Base-by-base conservation (phyloP, 2,888 invertebrate genomes). In the Brenthis daphne region DNA sequence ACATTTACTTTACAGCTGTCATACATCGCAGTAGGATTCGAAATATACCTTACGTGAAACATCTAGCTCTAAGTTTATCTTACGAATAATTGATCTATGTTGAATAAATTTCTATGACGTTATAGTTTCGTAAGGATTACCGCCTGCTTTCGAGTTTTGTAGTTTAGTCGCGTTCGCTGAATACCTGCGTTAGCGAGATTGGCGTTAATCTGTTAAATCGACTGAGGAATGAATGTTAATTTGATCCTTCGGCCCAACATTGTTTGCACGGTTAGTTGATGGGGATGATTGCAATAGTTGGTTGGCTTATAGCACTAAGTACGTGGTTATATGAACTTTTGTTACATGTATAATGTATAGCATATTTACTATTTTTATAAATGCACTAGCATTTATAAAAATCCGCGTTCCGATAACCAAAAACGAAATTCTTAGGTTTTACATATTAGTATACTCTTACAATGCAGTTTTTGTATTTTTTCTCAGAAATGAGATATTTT, bases 41-140 rank as follows among this genome's bases (percentile, higher is more conserved):
- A 54, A 63, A 63, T 24, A 13, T 53, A 53, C 53, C 37, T 63
- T 33, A 43, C 24, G n/a, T 33, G 53, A 11, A 63, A 63, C 14
- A 5, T 53, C 53, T 13, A 37, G 50, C 13, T 20, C 43, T 1
- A 63, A 43, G 33, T 60, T 11, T 60, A 60, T 33, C n/a, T 33
- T 12, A 77, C 85, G 85, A 85, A 86, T 86, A 85, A 86, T 85
- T 82, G 82, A 85, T 86, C 83, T 82, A 81, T 81, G 81, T 83
- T 85, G 85, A 88, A 87, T 89, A 87, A 87, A 87, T 88, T 85
- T 85, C 84, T 82, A 82, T 84, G 84, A 83, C 86, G 84, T 87
- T 86, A 87, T 86, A 89, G 89, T 89, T 87, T 87, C 85, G 82
- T 83, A 76, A 84, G 85, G 87, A 87, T 89, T 87, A 81, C 83